A percentile compares a stretch with the other conserved stretches of the same genome.
Evolutionary conservation across 2,797 vertebrate genomes (phyloP).

Genomic region (Micropoecilia bifurca): DNA sequence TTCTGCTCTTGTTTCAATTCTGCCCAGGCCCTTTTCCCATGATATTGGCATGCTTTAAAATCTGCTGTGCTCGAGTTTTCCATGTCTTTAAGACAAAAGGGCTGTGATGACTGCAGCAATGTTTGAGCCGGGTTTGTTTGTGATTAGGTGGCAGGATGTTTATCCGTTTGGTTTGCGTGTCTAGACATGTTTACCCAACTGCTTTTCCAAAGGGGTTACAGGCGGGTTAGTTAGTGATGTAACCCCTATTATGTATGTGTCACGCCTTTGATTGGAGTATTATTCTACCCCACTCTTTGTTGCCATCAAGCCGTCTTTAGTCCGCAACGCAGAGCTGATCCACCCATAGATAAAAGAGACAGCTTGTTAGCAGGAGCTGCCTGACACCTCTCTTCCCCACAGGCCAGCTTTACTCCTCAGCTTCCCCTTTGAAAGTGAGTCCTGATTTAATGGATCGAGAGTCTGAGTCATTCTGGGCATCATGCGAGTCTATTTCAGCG

Average conservation of each 20-base stretch:
- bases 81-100: constrained; percentile 51
- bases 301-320: constrained; percentile 37
- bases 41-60: constrained; percentile 56
- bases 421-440: constrained; percentile 44
- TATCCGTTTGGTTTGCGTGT: constrained; percentile 14
- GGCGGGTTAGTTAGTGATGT: constrained; percentile 21
- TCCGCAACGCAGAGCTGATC: constrained; percentile 48
- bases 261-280: constrained; percentile 11
- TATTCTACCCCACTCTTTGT: constrained; percentile 36
- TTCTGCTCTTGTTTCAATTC: constrained; percentile 37
- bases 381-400: constrained; percentile 54
- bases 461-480: constrained; percentile 56
- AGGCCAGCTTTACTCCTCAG: constrained; percentile 50
- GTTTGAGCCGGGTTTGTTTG: constrained; percentile 27
- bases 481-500: constrained; percentile 44
- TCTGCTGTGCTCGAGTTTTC: constrained; percentile 71
- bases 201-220: constrained; percentile 31
- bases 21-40: constrained; percentile 56
- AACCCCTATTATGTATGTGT: constrained; percentile 4
- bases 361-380: constrained; percentile 54
- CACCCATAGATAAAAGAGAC: constrained; percentile 61
- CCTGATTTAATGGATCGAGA: constrained; percentile 48
- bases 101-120: constrained; percentile 55
- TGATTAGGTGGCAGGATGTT: constrained; percentile 33
- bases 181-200: constrained; percentile 15